A percentile compares a stretch with the other conserved stretches of the same genome.
Evolutionary conservation across 2,113 vertebrate genomes (phyloP).

Genomic region (Prionailurus viverrinus): DNA sequence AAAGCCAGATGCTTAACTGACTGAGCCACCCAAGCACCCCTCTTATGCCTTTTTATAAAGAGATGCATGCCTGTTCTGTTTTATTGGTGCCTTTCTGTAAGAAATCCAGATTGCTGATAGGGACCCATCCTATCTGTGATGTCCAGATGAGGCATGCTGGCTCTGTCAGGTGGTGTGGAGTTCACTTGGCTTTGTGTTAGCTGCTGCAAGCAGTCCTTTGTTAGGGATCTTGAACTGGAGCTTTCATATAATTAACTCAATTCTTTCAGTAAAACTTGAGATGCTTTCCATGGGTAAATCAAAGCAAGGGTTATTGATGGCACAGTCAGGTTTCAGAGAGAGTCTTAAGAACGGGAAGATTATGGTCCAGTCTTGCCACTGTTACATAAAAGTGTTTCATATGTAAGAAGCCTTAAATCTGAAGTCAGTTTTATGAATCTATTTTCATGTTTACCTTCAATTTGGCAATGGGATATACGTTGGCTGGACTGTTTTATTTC

Average conservation of each 20-base stretch:
- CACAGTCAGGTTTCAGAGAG: neutral
- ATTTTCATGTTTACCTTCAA: neutral
- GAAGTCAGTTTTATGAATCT: conserved; percentile 47
- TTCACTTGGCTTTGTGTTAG: conserved; percentile 22
- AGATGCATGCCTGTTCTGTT: neutral
- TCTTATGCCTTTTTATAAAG: neutral
- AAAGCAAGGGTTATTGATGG: neutral
- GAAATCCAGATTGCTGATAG: neutral
- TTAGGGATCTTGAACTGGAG: neutral
- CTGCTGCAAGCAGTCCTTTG: neutral
- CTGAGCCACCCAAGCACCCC: too few relatives aligned
- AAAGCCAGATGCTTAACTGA: too few relatives aligned
- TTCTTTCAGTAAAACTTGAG: conserved; percentile 13
- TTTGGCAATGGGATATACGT: conserved; percentile 61
- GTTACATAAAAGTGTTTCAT: neutral
- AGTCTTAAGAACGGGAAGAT: neutral
- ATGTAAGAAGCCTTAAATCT: neutral
- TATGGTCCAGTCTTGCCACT: neutral
- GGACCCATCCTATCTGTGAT: neutral
- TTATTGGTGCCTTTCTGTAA: neutral
- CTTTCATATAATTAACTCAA: neutral
- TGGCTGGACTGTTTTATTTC: conserved; percentile 70
- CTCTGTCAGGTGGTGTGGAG: neutral
- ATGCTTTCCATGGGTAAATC: neutral
- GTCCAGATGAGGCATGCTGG: neutral